Conservation (phyloP, 1,140 invertebrate species). For the Dendroctonus ponderosae region DNA sequence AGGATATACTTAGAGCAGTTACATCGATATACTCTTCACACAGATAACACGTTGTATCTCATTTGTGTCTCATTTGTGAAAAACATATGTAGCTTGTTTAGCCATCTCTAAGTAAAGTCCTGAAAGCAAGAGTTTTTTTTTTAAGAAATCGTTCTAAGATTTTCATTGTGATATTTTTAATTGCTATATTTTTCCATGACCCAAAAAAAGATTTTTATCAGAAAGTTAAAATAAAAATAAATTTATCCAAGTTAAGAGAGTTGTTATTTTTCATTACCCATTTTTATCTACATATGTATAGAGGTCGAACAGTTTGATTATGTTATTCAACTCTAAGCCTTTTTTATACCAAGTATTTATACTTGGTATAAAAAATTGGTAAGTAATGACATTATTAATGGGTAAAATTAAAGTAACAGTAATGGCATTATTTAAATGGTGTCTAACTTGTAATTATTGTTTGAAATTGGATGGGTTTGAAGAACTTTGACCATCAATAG, state of each 20-base stretch:
- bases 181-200: slow-evolving; percentile 18
- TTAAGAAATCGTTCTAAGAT: slow-evolving; percentile 9
- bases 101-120: neutral
- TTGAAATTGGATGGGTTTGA: too few species aligned
- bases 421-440: too few species aligned
- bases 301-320: too few species aligned
- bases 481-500: too few species aligned
- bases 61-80: neutral
- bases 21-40: neutral
- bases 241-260: neutral
- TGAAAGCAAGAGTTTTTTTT: neutral
- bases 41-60: neutral
- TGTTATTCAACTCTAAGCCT: too few species aligned
- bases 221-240: slow-evolving; percentile 6
- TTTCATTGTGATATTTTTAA: slow-evolving; percentile 23
- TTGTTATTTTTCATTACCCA: neutral
- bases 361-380: too few species aligned
- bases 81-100: neutral
- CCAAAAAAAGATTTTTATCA: slow-evolving; percentile 10
- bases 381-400: too few species aligned
- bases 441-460: too few species aligned
- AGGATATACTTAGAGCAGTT: slow-evolving; percentile 2
- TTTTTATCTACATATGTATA: neutral
- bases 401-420: too few species aligned
- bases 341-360: too few species aligned